Evolutionary conservation across 2,888 invertebrate species (phyloP).

Genomic region (Nephrotoma flavescens): DNA sequence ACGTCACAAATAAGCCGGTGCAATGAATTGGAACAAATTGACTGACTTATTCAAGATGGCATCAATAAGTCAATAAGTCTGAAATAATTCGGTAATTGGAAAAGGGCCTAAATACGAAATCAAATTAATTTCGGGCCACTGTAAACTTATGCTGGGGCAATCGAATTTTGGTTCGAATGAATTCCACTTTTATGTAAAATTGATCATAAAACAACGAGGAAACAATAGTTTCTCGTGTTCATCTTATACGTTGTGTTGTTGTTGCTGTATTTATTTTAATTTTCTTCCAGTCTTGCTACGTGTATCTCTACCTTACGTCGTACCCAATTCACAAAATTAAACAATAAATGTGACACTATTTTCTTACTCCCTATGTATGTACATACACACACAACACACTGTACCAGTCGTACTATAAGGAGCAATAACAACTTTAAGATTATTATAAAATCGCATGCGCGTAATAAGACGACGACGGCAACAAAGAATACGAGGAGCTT

Average conservation of each 20-base stretch:
- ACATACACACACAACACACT: background rate
- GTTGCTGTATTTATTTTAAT: background rate
- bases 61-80: too few relatives aligned
- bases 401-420: too few relatives aligned
- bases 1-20: too few relatives aligned
- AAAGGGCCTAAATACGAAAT: too few relatives aligned
- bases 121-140: too few relatives aligned
- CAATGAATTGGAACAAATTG: too few relatives aligned
- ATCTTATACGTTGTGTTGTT: background rate
- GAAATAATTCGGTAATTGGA: too few relatives aligned
- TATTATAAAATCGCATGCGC: background rate
- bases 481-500: too few relatives aligned
- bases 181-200: background rate
- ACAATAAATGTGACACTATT: background rate
- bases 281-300: background rate
- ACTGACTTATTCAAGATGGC: too few relatives aligned
- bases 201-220: background rate
- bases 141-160: too few relatives aligned
- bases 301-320: background rate
- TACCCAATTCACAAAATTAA: background rate
- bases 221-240: background rate
- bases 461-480: background rate
- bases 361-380: background rate
- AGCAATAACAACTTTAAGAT: background rate
- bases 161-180: background rate